phyloP scores from a whole-genome alignment of 2,888 invertebrate species.

The Tubulanus polymorphus region DNA sequence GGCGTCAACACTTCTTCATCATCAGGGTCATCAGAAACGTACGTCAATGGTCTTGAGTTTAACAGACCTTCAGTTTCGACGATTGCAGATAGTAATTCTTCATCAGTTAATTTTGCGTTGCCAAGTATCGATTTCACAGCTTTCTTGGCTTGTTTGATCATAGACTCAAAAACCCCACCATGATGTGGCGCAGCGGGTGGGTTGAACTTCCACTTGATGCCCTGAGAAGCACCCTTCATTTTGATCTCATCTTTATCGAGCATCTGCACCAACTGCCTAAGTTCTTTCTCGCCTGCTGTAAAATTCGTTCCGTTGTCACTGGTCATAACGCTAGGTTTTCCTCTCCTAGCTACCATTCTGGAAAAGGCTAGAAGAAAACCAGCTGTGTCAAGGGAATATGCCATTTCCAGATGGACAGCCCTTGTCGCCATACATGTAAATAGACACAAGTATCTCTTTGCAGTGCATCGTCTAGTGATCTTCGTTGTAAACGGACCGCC shows the following conservation, averaged over 20 bases:
- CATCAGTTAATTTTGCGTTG: conserved; percentile 10
- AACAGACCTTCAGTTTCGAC: conserved; percentile 6
- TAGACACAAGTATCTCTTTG: conserved; percentile 8
- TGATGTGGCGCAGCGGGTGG: conserved; percentile 13
- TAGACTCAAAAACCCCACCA: conserved; percentile 11
- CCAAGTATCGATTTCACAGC: conserved; percentile 7
- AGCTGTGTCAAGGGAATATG: conserved; percentile 5
- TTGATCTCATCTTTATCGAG: conserved; percentile 10
- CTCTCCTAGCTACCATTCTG: conserved; percentile 8
- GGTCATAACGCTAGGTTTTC: conserved; percentile 11
- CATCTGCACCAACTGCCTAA: conserved; percentile 8
- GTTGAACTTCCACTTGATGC: conserved; percentile 19
- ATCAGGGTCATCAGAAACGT: conserved; percentile 8
- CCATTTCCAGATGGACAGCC: conserved; percentile 8
- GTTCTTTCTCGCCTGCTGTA: conserved; percentile 17
- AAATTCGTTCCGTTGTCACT: conserved; percentile 23
- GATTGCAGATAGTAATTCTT: conserved; percentile 11
- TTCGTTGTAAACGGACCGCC: conserved; percentile 4
- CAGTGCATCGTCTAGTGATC: not conserved
- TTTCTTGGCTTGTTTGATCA: conserved; percentile 11
- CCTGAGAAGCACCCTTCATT: conserved; percentile 11
- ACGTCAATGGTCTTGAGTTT: conserved; percentile 14
- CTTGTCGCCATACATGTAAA: conserved; percentile 7
- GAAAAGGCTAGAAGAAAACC: conserved; percentile 1
- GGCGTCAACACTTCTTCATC: not conserved